Evolutionary conservation across 2,113 vertebrate genomes (phyloP).

Genomic region (Sinocyclocheilus rhinocerous): DNA sequence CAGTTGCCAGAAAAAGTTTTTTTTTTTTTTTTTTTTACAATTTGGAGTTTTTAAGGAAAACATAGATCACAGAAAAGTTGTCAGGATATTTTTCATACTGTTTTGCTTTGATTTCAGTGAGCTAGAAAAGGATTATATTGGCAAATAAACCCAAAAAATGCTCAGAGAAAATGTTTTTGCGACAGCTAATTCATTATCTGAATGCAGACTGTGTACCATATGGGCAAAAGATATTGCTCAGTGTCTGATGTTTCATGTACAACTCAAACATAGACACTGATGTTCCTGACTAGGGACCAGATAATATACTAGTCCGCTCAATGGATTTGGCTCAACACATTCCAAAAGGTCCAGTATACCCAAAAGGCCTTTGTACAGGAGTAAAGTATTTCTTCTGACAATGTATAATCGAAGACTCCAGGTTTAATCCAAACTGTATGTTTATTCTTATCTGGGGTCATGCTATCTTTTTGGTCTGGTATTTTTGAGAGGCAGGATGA

Average conservation of each 20-base stretch:
- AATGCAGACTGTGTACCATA: background rate
- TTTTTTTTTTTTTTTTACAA: background rate
- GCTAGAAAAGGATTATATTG: background rate
- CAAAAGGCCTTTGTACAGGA: background rate
- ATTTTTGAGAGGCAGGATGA: constrained; percentile 80
- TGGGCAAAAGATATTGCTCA: background rate
- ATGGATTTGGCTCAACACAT: background rate
- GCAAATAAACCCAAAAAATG: background rate
- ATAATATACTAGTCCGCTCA: background rate
- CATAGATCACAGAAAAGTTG: constrained; percentile 1
- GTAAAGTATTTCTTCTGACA: background rate
- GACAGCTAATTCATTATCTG: background rate
- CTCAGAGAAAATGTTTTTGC: background rate
- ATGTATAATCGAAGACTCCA: background rate
- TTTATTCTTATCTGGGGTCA: background rate
- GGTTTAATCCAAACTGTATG: background rate
- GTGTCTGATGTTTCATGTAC: background rate
- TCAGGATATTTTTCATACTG: background rate
- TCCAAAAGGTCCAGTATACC: background rate
- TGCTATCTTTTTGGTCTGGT: constrained; percentile 53
- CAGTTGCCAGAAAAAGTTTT: background rate
- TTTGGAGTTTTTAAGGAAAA: background rate
- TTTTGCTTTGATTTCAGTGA: background rate
- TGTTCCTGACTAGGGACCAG: background rate
- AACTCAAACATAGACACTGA: constrained; percentile 10